These are phyloP conservation scores for Anthoptus insignis DNA, from an alignment of 2,888 invertebrate species.

Conservation along the genomic window DNA sequence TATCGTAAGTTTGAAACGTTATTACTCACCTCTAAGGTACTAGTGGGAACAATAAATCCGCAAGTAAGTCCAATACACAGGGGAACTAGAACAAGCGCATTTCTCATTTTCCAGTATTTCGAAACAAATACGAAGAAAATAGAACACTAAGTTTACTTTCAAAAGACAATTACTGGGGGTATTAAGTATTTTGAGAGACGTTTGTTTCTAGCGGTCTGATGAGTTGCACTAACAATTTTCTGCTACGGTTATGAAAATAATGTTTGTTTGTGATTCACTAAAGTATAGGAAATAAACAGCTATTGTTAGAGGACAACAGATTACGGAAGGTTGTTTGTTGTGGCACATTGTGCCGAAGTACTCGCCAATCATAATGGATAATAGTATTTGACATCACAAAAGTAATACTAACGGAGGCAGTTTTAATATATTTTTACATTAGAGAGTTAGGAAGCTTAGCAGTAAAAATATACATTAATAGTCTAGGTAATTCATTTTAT, in stretches of 20 bases:
- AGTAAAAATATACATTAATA: no score
- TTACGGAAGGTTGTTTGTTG: background rate
- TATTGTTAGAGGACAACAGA: background rate
- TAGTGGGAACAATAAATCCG: slow-evolving; percentile 63
- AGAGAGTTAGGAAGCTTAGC: no score
- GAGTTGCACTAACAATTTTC: slow-evolving; percentile 31
- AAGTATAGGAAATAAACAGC: slow-evolving; percentile 23
- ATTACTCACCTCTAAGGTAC: slow-evolving; percentile 64
- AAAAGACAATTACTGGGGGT: slow-evolving; percentile 37
- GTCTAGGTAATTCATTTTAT: no score
- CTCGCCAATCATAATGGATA: no score
- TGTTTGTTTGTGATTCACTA: slow-evolving; percentile 27
- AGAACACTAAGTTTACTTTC: slow-evolving; percentile 28
- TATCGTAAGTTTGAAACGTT: slow-evolving; percentile 14
- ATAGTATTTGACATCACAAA: no score
- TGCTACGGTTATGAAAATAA: slow-evolving; percentile 20
- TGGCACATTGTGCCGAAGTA: no score
- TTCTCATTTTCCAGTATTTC: slow-evolving; percentile 64
- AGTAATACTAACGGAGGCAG: no score
- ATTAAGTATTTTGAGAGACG: slow-evolving; percentile 36
- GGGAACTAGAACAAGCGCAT: slow-evolving; percentile 62
- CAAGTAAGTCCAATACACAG: slow-evolving; percentile 62
- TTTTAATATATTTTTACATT: no score
- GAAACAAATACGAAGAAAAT: slow-evolving; percentile 44
- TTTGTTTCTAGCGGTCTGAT: slow-evolving; percentile 18